These are phyloP conservation scores for Echinops telfairi DNA, from an alignment of 2,113 vertebrate genomes.

Conservation along the genomic window DNA sequence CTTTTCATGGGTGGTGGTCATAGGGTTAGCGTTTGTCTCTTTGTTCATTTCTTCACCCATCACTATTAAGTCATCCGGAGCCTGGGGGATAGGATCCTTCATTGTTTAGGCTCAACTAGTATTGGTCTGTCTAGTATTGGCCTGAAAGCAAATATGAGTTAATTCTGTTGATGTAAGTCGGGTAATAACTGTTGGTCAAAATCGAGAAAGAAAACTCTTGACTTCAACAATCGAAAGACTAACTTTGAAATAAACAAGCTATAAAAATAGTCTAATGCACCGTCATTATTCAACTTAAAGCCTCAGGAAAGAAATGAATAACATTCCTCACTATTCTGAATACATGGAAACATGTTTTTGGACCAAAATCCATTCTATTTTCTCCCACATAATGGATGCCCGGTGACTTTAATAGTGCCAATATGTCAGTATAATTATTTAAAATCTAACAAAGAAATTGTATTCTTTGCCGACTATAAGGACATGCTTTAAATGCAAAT, in stretches of 20 bases:
- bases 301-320: not conserved
- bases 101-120: not conserved
- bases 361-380: constrained; percentile 45
- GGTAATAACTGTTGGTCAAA: not conserved
- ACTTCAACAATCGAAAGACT: constrained; percentile 26
- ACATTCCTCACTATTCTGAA: constrained; percentile 34
- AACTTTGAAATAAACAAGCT: constrained; percentile 60
- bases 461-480: constrained; percentile 64
- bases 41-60: not conserved
- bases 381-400: constrained; percentile 63
- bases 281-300: constrained; percentile 33
- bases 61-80: not conserved
- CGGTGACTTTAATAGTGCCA: constrained; percentile 54
- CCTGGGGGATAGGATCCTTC: not conserved
- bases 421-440: constrained; percentile 62
- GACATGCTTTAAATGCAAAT: constrained; percentile 77
- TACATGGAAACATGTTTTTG: not conserved
- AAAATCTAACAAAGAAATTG: constrained; percentile 59
- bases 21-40: not conserved
- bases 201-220: not conserved
- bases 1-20: not conserved
- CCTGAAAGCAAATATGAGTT: not conserved
- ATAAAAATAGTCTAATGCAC: not conserved
- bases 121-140: accelerated
- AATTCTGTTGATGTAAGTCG: not conserved